Evolutionary conservation across 2,888 invertebrate species (phyloP), one percentile per base, ranked within the genome.

Genomic region (Apamea monoglypha): DNA sequence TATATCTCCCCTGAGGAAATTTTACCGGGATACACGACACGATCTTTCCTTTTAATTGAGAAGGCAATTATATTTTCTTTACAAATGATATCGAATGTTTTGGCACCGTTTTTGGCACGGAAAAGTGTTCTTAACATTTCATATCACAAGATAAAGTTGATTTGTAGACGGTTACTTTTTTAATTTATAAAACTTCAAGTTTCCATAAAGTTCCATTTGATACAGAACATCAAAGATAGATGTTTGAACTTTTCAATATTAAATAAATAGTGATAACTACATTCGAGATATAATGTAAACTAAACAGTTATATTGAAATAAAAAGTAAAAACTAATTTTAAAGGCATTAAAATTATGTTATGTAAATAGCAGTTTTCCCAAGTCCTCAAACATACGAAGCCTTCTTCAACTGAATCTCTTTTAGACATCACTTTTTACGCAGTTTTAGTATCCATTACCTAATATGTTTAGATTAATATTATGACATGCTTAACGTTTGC

Each of bases 1-100:
- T 87, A 87, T 88, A 56, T 83, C 76, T 87, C 87, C 85, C 82
- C 64, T 59, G 88, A 69, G 87, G 77, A 78, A 81, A 87, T 87
- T 87, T 77, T 56, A 81, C 70, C 80, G 80, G 78, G 82, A 80
- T 80, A 87, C 77, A 85, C 81, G 80, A 87, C 77, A 85, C 81
- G 80, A 88, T 85, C 80, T 76, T 78, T 73, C 74, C 40, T 82
- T 85, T 87, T 83, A 83, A 85, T 84, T 88, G 74, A 77, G 76
- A 79, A 83, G 61, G 77, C 85, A 88, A 83, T 87, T 76, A 81
- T 76, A 78, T 81, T 84, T 80, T 81, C 74, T 78, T 72, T 67
- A 74, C 70, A 79, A 78, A 82, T 74, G 16, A 66, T 64, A 66
- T 76, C 59, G 16, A 59, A 72, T 72, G 61, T 78, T 78, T 72